Percentiles rank a stretch among this genome's conserved stretches.
phyloP scores from a whole-genome alignment of 1,140 invertebrate genomes.

The Pachypeltis micranthus region DNA sequence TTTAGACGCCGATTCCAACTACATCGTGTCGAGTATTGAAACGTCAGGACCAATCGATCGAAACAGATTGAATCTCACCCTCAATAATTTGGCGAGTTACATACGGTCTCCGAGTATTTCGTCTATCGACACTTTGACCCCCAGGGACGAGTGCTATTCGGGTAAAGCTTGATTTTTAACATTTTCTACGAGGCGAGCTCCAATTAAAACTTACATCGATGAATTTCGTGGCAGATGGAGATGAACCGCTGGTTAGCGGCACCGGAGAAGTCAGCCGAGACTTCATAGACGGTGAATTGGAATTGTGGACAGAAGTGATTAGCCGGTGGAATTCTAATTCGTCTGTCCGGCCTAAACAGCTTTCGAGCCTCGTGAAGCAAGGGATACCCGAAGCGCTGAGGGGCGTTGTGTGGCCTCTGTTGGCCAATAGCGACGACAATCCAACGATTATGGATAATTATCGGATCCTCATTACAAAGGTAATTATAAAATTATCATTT shows the following conservation, averaged over 20 bases:
- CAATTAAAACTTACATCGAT: neutral
- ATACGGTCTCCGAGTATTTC: slow-evolving; percentile 59
- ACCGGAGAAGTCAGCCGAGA: slow-evolving; percentile 94
- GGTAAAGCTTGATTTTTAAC: slow-evolving; percentile 38
- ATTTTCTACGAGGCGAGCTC: neutral
- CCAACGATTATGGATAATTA: slow-evolving; percentile 88
- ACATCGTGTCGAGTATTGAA: slow-evolving; percentile 69
- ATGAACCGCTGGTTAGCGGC: slow-evolving; percentile 91
- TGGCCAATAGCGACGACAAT: slow-evolving; percentile 73
- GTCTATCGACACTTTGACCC: slow-evolving; percentile 60
- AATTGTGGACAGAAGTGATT: slow-evolving; percentile 84
- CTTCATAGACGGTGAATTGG: slow-evolving; percentile 81
- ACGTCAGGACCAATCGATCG: slow-evolving; percentile 73
- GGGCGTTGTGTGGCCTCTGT: slow-evolving; percentile 93
- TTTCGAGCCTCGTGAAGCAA: slow-evolving; percentile 63
- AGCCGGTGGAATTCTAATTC: slow-evolving; percentile 57
- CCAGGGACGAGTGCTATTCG: slow-evolving; percentile 56
- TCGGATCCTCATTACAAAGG: slow-evolving; percentile 81
- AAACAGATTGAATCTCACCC: slow-evolving; percentile 58
- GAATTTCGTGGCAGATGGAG: slow-evolving; percentile 52
- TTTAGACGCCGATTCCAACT: slow-evolving; percentile 49
- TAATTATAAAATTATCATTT: no score
- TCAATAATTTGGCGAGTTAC: slow-evolving; percentile 51
- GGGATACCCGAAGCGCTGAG: slow-evolving; percentile 92
- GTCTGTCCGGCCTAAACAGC: slow-evolving; percentile 61